Evolutionary conservation across 2,888 invertebrate species (phyloP).

Genomic region (Timema cristinae): DNA sequence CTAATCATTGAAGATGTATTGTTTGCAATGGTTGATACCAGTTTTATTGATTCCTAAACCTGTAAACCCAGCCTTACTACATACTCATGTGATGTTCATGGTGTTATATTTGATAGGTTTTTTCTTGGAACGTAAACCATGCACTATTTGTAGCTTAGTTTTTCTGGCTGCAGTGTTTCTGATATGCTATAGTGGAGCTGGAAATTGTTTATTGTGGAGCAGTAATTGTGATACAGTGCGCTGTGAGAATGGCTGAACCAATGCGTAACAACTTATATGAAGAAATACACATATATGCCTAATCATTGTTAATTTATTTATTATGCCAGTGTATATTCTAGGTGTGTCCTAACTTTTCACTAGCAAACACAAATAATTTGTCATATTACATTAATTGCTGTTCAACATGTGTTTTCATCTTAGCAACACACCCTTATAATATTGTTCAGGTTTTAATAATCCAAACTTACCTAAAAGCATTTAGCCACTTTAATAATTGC

Average conservation of each 20-base stretch:
- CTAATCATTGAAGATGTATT: slow-evolving; percentile 67
- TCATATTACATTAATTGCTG: too few relatives aligned
- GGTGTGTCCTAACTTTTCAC: too few relatives aligned
- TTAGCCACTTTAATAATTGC: too few relatives aligned
- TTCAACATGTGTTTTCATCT: too few relatives aligned
- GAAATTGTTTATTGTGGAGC: slow-evolving; percentile 91
- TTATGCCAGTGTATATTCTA: too few relatives aligned
- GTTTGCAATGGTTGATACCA: slow-evolving; percentile 95
- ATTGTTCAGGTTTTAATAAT: too few relatives aligned
- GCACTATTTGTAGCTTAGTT: slow-evolving; percentile 93
- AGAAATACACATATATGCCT: too few relatives aligned
- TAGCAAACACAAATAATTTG: too few relatives aligned
- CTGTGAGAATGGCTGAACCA: slow-evolving; percentile 46
- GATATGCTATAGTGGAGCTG: slow-evolving; percentile 93
- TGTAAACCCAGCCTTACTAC: slow-evolving; percentile 90
- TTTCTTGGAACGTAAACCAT: slow-evolving; percentile 94
- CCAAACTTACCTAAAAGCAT: too few relatives aligned
- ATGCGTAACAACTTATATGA: too few relatives aligned
- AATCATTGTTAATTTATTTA: too few relatives aligned
- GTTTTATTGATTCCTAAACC: slow-evolving; percentile 97
- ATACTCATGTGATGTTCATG: slow-evolving; percentile 97
- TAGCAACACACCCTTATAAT: too few relatives aligned
- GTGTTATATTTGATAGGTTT: slow-evolving; percentile 94
- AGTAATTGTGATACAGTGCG: slow-evolving; percentile 62
- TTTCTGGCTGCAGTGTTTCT: slow-evolving; percentile 90